These are phyloP conservation scores for Sialia sialis DNA, from an alignment of 2,113 vertebrate species.

Conservation along the genomic window DNA sequence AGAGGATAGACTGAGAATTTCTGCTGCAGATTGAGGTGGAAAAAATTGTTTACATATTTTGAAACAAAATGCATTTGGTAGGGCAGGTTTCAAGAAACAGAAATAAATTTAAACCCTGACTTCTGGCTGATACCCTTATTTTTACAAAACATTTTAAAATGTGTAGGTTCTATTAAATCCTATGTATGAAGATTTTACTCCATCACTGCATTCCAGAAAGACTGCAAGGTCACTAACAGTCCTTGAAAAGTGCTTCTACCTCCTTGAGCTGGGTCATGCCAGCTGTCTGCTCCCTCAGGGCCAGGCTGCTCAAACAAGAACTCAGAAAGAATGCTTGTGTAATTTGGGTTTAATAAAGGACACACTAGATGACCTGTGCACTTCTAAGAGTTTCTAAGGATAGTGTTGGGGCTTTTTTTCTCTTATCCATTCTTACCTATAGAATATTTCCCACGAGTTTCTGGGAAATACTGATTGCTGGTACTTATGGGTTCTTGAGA, in stretches of 20 bases:
- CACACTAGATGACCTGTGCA: neutral
- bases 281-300: neutral
- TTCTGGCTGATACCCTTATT: neutral
- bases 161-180: neutral
- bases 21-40: neutral
- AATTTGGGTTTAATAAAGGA: neutral
- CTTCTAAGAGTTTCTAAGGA: neutral
- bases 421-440: too few species aligned
- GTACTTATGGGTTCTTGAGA: too few species aligned
- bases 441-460: too few species aligned
- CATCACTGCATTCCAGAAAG: neutral
- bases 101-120: neutral
- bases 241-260: neutral
- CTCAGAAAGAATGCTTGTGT: neutral
- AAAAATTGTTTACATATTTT: neutral
- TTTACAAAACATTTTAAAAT: neutral
- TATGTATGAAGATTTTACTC: accelerated
- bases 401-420: too few species aligned
- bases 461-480: too few species aligned
- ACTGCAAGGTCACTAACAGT: neutral
- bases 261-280: neutral
- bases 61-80: neutral
- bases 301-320: neutral
- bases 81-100: neutral
- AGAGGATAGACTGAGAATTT: neutral